These are phyloP conservation scores for Pyralis farinalis DNA, from an alignment of 2,888 invertebrate genomes.

Conservation along the genomic window DNA sequence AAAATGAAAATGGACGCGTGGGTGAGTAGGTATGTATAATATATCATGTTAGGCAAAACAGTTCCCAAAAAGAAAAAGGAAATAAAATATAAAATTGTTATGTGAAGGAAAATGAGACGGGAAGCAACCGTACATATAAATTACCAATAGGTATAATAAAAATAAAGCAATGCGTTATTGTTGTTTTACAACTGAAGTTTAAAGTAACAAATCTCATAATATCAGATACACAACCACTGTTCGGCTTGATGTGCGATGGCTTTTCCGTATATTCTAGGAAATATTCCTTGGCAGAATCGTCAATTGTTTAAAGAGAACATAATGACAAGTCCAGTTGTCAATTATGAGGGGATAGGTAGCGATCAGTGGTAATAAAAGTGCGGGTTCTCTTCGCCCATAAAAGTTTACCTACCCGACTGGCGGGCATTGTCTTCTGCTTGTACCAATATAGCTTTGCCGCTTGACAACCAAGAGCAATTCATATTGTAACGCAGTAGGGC, in stretches of 20 bases:
- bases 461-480: slow-evolving; percentile 25
- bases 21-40: background rate
- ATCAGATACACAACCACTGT: too few relatives aligned
- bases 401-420: slow-evolving; percentile 71
- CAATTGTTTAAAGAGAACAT: slow-evolving; percentile 68
- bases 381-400: slow-evolving; percentile 71
- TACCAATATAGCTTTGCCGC: slow-evolving; percentile 31
- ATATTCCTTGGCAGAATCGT: slow-evolving; percentile 30
- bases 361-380: slow-evolving; percentile 76
- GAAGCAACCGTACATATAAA: too few relatives aligned
- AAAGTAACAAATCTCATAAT: too few relatives aligned
- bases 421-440: slow-evolving; percentile 53
- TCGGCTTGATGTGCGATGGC: too few relatives aligned
- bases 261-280: background rate
- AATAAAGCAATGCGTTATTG: too few relatives aligned
- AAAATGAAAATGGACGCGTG: background rate
- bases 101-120: too few relatives aligned
- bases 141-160: too few relatives aligned
- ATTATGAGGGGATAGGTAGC: slow-evolving; percentile 78
- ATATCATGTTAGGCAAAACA: too few relatives aligned
- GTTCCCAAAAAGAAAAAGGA: too few relatives aligned
- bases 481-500: slow-evolving; percentile 42
- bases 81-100: too few relatives aligned
- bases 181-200: too few relatives aligned
- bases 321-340: slow-evolving; percentile 75